A percentile compares a stretch with the other conserved stretches of the same genome.
Conservation (phyloP, 2,888 invertebrate genomes). For the Parasteatoda lunata region DNA sequence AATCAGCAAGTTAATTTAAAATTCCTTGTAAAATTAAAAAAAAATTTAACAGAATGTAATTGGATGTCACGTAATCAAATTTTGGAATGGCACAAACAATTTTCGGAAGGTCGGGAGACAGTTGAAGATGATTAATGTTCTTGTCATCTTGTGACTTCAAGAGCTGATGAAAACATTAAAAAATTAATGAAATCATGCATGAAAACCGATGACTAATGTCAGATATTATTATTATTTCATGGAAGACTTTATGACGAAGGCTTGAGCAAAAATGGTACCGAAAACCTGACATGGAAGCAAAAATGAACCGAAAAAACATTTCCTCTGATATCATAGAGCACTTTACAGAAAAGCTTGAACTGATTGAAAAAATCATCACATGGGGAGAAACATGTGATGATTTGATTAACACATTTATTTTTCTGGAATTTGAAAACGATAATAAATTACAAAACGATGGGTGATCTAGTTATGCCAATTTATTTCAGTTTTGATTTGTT, state of each 20-base stretch:
- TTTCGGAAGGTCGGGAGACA: not conserved
- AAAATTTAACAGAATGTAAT: not conserved
- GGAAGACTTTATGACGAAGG: not conserved
- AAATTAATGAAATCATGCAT: constrained; percentile 8
- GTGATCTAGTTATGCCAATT: too few species aligned
- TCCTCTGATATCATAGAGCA: not conserved
- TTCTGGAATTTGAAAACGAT: too few species aligned
- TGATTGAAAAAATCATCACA: not conserved
- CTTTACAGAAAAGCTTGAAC: not conserved
- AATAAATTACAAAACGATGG: too few species aligned
- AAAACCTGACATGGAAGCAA: not conserved
- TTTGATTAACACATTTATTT: not conserved
- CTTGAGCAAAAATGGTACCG: not conserved
- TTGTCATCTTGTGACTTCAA: not conserved
- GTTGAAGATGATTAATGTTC: constrained; percentile 15
- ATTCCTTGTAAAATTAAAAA: not conserved
- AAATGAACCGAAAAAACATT: constrained; percentile 1
- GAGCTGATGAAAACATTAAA: constrained; percentile 1
- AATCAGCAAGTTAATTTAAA: not conserved
- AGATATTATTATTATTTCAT: not conserved
- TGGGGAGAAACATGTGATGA: not conserved
- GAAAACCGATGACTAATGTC: not conserved
- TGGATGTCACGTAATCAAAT: not conserved
- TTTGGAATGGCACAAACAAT: not conserved
- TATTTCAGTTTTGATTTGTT: too few species aligned